A percentile compares a stretch with the other conserved stretches of the same genome.
These are phyloP conservation scores for Synanthedon vespiformis DNA, from an alignment of 2,888 invertebrate species.

Conservation along the genomic window DNA sequence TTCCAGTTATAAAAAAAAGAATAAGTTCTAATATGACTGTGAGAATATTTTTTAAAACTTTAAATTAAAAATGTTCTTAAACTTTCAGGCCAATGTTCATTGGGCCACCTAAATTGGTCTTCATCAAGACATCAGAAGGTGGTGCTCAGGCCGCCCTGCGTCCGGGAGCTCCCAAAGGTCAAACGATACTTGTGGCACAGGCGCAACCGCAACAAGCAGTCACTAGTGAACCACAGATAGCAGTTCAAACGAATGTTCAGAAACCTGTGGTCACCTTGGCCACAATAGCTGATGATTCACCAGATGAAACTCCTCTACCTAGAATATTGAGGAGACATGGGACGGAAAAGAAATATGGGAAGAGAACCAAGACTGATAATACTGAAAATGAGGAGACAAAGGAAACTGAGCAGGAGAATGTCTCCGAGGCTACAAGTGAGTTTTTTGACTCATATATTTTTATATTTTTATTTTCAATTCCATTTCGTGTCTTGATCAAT, in stretches of 20 bases:
- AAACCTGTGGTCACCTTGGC: slow-evolving; percentile 15
- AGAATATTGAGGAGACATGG: slow-evolving; percentile 41
- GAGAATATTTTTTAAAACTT: no score
- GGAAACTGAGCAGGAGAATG: slow-evolving; percentile 30
- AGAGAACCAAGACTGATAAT: slow-evolving; percentile 49
- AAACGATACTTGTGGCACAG: slow-evolving; percentile 57
- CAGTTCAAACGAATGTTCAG: slow-evolving; percentile 13
- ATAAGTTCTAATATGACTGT: slow-evolving; percentile 1
- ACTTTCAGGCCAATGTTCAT: slow-evolving; percentile 58
- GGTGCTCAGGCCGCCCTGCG: slow-evolving; percentile 44
- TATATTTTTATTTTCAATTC: no score
- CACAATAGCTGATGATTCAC: slow-evolving; percentile 27
- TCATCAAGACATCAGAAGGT: slow-evolving; percentile 60
- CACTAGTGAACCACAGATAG: slow-evolving; percentile 13
- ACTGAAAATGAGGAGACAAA: slow-evolving; percentile 33
- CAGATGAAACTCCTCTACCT: slow-evolving; percentile 31
- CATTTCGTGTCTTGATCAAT: no score
- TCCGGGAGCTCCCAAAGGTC: slow-evolving; percentile 48
- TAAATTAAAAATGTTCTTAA: not conserved
- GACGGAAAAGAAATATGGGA: slow-evolving; percentile 53
- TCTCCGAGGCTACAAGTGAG: slow-evolving; percentile 40
- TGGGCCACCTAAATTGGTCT: slow-evolving; percentile 62
- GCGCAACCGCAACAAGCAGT: slow-evolving; percentile 44
- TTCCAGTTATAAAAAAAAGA: not conserved
- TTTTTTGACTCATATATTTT: not conserved